Percentiles rank a stretch among this genome's conserved stretches.
phyloP scores from a whole-genome alignment of 2,113 vertebrate species.

The Xyrauchen texanus region DNA sequence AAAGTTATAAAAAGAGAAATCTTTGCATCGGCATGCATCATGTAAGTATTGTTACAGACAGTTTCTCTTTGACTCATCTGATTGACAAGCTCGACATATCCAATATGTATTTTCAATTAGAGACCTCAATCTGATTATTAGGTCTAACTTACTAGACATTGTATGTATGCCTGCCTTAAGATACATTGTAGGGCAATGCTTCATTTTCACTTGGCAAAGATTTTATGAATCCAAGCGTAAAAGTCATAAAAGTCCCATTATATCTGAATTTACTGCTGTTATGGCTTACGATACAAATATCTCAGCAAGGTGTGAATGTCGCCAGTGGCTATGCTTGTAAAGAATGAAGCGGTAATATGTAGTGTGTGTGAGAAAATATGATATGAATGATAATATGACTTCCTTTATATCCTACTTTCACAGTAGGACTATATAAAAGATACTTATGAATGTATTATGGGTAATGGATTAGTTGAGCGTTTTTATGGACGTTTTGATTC shows the following conservation, averaged over 20 bases:
- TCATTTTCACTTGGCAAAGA: conserved; percentile 55
- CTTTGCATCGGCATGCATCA: neutral
- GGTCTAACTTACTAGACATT: conserved; percentile 42
- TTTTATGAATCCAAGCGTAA: conserved; percentile 59
- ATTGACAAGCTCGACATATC: conserved; percentile 38
- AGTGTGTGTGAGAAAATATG: conserved; percentile 35
- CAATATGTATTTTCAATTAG: conserved; percentile 41
- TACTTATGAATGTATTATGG: conserved; percentile 56
- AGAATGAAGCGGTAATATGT: conserved; percentile 58
- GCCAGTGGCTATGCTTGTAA: conserved; percentile 62
- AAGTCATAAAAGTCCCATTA: conserved; percentile 69
- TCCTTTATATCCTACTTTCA: conserved; percentile 52
- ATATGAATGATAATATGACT: conserved; percentile 56
- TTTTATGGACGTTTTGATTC: conserved; percentile 58
- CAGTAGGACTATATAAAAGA: conserved; percentile 56
- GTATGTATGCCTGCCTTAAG: conserved; percentile 43
- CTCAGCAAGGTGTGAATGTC: conserved; percentile 63
- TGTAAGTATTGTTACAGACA: conserved; percentile 22
- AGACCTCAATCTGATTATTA: conserved; percentile 36
- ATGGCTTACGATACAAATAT: conserved; percentile 64
- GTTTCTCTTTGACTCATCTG: conserved; percentile 35
- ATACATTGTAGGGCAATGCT: conserved; percentile 47
- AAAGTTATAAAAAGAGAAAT: conserved; percentile 21
- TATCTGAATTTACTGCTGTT: conserved; percentile 66
- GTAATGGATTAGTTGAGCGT: conserved; percentile 48